Base-by-base conservation (phyloP, 2,888 invertebrate species). In the Allolobophora icterica region DNA sequence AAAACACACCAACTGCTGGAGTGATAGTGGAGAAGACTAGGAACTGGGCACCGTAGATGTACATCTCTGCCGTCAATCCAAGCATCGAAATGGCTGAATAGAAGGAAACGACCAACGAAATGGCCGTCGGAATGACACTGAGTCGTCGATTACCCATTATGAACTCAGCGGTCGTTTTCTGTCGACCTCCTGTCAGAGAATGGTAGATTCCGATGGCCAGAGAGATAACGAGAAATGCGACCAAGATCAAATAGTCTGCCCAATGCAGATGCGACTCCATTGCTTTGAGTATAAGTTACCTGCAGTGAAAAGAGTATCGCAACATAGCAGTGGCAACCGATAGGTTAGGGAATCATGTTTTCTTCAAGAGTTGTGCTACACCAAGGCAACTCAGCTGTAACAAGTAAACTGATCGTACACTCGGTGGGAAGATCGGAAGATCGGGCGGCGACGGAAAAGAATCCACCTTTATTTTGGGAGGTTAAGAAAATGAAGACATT, bases 81-180 rank as follows among this genome's bases (percentile, higher is more conserved):
- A 87, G 87, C 38, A 87, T 34, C 17, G 35, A 24, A 5, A 87
- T 87, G 87, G 87, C 87, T 6, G 87, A 87, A 30, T 87, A 33
- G 87, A 87, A 87, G 34, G 87, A 35, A 19, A 38, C 87, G 87
- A 87, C 19, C 87, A 87, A 33, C 87, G 87, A 87, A 87, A 87
- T 87, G 87, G 87, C 87, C 87, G 87, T 87, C 87, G 87, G 87
- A 87, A 87, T 87, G 87, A 87, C 87, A 35, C 0, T 19, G 87
- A 87, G 87, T 35, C 34, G 87, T 19, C 87, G 11, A 33, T 87
- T 33, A 19, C n/a, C 87, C 87, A 87, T 87, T 87, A 87, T 87
- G 87, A 87, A 87, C 87, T 87, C 87, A 24, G 87, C 35, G 35
- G 35, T 35, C 35, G 87, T 87, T 35, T 87, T 87, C 87, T 87